phyloP scores from a whole-genome alignment of 2,888 invertebrate genomes.

The Idaea aversata region DNA sequence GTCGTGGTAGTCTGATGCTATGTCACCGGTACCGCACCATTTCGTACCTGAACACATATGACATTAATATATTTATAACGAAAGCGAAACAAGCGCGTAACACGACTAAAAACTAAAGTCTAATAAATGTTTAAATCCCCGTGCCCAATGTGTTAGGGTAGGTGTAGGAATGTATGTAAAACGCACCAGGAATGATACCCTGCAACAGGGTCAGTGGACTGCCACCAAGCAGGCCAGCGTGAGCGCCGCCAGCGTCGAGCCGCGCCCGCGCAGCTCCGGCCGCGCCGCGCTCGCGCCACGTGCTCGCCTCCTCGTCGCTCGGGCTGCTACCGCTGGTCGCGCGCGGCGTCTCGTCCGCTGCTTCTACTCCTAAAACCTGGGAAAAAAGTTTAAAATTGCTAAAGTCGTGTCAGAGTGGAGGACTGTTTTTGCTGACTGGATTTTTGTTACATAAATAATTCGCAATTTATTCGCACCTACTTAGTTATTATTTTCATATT shows the following conservation, averaged over 20 bases:
- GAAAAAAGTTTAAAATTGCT: slow-evolving; percentile 22
- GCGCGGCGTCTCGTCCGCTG: slow-evolving; percentile 35
- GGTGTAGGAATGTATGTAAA: too few species aligned
- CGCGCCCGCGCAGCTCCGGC: slow-evolving; percentile 52
- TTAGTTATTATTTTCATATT: too few species aligned
- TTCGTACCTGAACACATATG: slow-evolving; percentile 84
- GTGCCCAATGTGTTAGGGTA: too few species aligned
- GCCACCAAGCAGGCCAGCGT: slow-evolving; percentile 77
- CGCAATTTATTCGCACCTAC: too few species aligned
- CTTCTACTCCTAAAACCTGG: slow-evolving; percentile 68
- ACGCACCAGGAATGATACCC: slow-evolving; percentile 89
- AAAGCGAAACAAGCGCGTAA: too few species aligned
- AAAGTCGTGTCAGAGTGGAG: too few species aligned
- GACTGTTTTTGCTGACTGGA: too few species aligned
- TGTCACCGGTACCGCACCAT: slow-evolving; percentile 96
- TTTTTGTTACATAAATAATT: too few species aligned
- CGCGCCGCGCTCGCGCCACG: slow-evolving; percentile 32
- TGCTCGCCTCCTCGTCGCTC: slow-evolving; percentile 20
- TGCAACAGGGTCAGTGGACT: slow-evolving; percentile 86
- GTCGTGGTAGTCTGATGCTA: slow-evolving; percentile 91
- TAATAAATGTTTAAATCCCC: too few species aligned
- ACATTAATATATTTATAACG: neutral
- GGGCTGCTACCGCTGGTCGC: slow-evolving; percentile 14
- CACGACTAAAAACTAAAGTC: too few species aligned
- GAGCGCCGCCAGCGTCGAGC: slow-evolving; percentile 59